These are phyloP conservation scores for Apeira syringaria DNA, from an alignment of 2,888 invertebrate genomes.

Conservation along the genomic window DNA sequence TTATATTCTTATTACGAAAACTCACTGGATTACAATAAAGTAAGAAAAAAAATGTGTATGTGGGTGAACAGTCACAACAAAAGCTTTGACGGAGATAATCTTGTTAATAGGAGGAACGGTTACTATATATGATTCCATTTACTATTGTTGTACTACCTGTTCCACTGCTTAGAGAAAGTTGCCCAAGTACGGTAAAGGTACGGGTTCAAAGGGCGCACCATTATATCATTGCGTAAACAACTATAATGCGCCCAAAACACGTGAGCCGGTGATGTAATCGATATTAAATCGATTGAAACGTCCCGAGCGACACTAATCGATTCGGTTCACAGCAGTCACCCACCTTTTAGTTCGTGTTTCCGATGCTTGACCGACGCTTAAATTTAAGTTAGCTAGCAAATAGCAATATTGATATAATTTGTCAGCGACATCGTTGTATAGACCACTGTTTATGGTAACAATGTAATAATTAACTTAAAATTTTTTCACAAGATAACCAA, in stretches of 20 bases:
- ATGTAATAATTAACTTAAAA: no score
- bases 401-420: no score
- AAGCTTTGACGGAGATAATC: slow-evolving; percentile 22
- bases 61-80: slow-evolving; percentile 14
- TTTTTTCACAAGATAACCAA: no score
- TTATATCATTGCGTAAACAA: slow-evolving; percentile 34
- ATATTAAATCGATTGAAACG: slow-evolving; percentile 53
- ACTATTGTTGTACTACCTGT: slow-evolving; percentile 25
- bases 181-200: slow-evolving; percentile 11
- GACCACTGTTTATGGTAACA: background rate
- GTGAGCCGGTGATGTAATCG: slow-evolving; percentile 50
- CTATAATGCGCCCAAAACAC: slow-evolving; percentile 35
- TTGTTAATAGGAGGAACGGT: slow-evolving; percentile 10
- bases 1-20: no score
- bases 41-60: no score
- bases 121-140: slow-evolving; percentile 22
- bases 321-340: slow-evolving; percentile 45
- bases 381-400: slow-evolving; percentile 39
- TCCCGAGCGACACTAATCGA: slow-evolving; percentile 56
- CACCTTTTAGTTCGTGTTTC: slow-evolving; percentile 45
- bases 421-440: no score
- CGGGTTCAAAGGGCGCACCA: slow-evolving; percentile 30
- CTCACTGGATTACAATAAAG: no score
- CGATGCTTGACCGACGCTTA: slow-evolving; percentile 45
- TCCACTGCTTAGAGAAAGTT: slow-evolving; percentile 30